Conservation (phyloP, 2,888 invertebrate genomes). For the Notocelia uddmanniana region DNA sequence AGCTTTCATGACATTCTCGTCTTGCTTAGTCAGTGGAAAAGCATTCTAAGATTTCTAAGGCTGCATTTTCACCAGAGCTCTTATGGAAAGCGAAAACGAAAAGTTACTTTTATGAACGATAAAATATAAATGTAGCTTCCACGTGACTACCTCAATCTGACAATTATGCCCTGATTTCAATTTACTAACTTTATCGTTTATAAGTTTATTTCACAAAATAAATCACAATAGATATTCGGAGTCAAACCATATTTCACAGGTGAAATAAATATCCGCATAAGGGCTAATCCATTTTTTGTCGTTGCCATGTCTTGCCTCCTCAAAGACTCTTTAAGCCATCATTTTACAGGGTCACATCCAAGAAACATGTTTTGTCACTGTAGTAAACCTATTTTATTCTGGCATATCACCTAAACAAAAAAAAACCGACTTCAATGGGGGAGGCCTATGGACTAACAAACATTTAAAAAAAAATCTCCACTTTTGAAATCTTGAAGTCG, state of each 20-base stretch:
- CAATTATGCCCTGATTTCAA: background rate
- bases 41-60: background rate
- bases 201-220: conserved; percentile 5
- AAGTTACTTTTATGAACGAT: background rate
- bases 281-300: too few relatives aligned
- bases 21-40: background rate
- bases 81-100: background rate
- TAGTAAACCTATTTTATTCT: too few relatives aligned
- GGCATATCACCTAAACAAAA: too few relatives aligned
- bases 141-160: conserved; percentile 15
- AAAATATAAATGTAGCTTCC: conserved; percentile 18
- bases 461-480: too few relatives aligned
- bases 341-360: too few relatives aligned
- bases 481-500: too few relatives aligned
- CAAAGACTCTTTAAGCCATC: too few relatives aligned
- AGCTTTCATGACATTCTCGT: background rate
- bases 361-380: too few relatives aligned
- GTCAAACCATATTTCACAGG: background rate
- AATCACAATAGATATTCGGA: background rate
- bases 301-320: too few relatives aligned
- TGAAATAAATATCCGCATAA: background rate
- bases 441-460: too few relatives aligned
- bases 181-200: background rate
- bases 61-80: background rate
- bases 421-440: too few relatives aligned